Base-by-base conservation (phyloP, 2,113 vertebrate species). In the Antechinus flavipes region DNA sequence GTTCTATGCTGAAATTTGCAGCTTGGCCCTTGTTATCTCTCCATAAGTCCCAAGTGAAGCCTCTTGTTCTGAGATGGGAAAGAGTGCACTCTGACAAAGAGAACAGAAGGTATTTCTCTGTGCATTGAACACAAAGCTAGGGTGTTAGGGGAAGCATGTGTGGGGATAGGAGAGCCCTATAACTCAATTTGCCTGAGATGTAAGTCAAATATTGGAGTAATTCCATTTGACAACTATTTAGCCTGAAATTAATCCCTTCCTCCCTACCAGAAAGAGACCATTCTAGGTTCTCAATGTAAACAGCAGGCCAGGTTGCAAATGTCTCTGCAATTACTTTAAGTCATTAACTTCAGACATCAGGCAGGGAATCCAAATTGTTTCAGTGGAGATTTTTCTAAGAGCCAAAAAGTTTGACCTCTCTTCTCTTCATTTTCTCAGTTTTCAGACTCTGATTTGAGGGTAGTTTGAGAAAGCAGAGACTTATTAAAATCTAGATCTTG, bases 241-340 rank as follows among this genome's bases (percentile, higher is more conserved):
- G 89, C 93, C 95, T 92, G 93, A 90, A 92, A 96, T 97, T 91
- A 97, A 96, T 95, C 90, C 92, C 91, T 96, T 94, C 24, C 0
- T 90, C 95, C 92, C 55, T 94, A 93, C 93, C 93, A 95, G 93
- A 90, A 96, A 93, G 95, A 55, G 97, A 96, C 96, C 96, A 94
- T 27, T 90, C 26, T 61, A 9, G 68, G 26, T 58, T 6, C 9
- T 91, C 95, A 49, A 91, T 95, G 96, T 94, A 94, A 96, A 95
- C 94, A 14, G 95, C 0, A 0, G 94, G 94, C 91, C 92, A 97
- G 96, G 96, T 61, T 76, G 93, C 94, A 23, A 90, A 84, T 93
- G 42, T 95, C 90, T 94, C 93, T 91, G 10, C 96, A 94, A 56
- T 93, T 54, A 91, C 47, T 46, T 97, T 95, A 96, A 92, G 84